phyloP scores from a whole-genome alignment of 2,888 invertebrate species.

The Drosophila buzzatii region DNA sequence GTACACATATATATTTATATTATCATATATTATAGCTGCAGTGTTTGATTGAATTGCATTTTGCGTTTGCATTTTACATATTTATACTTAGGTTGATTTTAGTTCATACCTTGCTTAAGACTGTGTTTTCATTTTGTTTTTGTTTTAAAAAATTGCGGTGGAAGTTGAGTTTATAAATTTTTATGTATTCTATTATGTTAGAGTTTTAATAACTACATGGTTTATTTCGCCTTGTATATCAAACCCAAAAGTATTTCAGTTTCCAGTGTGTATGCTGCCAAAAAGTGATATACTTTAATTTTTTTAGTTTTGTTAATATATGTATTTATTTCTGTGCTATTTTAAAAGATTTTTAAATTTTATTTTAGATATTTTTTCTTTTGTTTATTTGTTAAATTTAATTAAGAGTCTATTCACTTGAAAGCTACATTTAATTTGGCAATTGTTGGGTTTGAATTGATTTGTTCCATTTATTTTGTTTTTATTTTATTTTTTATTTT shows the following conservation, averaged over 20 bases:
- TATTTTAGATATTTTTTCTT: slow-evolving; percentile 28
- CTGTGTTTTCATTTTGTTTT: slow-evolving; percentile 65
- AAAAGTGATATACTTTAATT: slow-evolving; percentile 61
- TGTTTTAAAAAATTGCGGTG: slow-evolving; percentile 78
- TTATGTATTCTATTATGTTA: slow-evolving; percentile 69
- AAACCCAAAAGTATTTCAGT: slow-evolving; percentile 68
- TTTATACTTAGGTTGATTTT: slow-evolving; percentile 54
- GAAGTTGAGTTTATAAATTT: slow-evolving; percentile 78
- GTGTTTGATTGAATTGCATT: slow-evolving; percentile 74
- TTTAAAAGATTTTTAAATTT: slow-evolving; percentile 50
- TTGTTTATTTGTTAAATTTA: slow-evolving; percentile 38
- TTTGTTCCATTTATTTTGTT: slow-evolving; percentile 44
- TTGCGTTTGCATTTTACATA: slow-evolving; percentile 72
- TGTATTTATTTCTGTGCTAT: slow-evolving; percentile 42
- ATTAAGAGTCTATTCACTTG: slow-evolving; percentile 79
- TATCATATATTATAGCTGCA: slow-evolving; percentile 60
- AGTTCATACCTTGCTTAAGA: slow-evolving; percentile 72
- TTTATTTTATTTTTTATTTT: slow-evolving; percentile 25
- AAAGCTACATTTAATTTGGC: slow-evolving; percentile 85
- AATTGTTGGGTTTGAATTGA: slow-evolving; percentile 85
- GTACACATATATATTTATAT: slow-evolving; percentile 33
- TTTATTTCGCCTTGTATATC: slow-evolving; percentile 62
- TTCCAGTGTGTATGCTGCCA: slow-evolving; percentile 44
- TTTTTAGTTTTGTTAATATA: slow-evolving; percentile 48
- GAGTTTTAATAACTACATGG: slow-evolving; percentile 71